Evolutionary conservation across 2,888 invertebrate species (phyloP).

Genomic region (Drosophila mayaguana): DNA sequence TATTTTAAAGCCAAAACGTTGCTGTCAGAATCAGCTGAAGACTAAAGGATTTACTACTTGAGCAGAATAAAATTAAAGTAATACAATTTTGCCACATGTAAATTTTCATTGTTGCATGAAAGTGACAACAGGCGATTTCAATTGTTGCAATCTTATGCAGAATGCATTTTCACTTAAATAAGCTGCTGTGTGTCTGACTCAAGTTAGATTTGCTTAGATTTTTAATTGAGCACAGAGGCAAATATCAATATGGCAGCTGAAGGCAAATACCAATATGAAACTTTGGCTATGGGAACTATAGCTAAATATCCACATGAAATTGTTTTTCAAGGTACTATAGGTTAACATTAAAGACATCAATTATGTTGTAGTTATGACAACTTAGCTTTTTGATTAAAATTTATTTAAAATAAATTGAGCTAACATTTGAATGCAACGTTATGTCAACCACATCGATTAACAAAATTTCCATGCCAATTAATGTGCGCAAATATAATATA

Average conservation of each 20-base stretch:
- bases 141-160: background rate
- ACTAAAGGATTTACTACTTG: background rate
- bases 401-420: background rate
- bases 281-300: background rate
- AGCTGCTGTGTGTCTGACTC: background rate
- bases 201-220: background rate
- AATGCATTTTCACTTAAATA: background rate
- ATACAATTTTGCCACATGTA: background rate
- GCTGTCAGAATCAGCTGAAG: conserved; percentile 1
- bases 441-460: background rate
- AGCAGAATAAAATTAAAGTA: background rate
- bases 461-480: background rate
- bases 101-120: background rate
- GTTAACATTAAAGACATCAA: background rate
- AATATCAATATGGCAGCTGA: background rate
- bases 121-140: background rate
- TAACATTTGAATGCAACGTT: background rate
- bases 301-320: background rate
- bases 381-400: background rate
- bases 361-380: no score
- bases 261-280: background rate
- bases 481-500: background rate
- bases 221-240: background rate
- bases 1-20: background rate
- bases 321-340: background rate